phyloP scores from a whole-genome alignment of 2,113 vertebrate genomes.

The Lethenteron reissneri region DNA sequence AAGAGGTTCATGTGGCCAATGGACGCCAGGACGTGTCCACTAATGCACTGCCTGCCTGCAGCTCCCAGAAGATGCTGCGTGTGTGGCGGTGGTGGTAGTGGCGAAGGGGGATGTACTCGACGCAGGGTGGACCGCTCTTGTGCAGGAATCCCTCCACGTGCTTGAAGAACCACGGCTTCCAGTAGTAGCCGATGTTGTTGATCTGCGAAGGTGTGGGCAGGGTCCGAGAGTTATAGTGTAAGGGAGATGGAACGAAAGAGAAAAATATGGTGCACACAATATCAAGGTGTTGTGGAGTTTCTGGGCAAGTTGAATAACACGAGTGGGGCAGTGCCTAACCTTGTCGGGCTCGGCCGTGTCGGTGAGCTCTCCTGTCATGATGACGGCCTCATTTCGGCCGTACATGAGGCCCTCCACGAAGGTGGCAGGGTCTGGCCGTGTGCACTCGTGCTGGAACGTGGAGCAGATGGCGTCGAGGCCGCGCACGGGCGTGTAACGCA shows the following conservation, averaged over 20 bases:
- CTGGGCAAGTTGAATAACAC: no score
- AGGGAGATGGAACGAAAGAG: constrained; percentile 6
- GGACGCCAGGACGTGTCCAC: no score
- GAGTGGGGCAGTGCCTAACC: constrained; percentile 22
- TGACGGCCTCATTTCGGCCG: constrained; percentile 54
- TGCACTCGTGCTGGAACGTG: constrained; percentile 43
- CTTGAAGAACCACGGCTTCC: constrained; percentile 93
- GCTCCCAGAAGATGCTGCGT: constrained; percentile 94
- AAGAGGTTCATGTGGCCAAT: no score
- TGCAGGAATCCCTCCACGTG: constrained; percentile 63
- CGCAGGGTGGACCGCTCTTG: constrained; percentile 16
- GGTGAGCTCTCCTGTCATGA: constrained; percentile 79
- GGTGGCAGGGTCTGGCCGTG: constrained; percentile 19
- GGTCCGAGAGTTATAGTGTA: not conserved
- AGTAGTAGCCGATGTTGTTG: constrained; percentile 69
- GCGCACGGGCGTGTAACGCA: constrained; percentile 45
- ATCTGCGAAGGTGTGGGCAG: constrained; percentile 25
- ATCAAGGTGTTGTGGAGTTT: no score
- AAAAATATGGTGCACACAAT: not conserved
- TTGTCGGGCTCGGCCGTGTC: constrained; percentile 47
- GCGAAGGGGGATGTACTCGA: constrained; percentile 71
- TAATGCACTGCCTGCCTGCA: constrained; percentile 33
- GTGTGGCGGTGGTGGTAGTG: constrained; percentile 96
- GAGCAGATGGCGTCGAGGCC: constrained; percentile 63
- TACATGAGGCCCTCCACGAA: constrained; percentile 84